Evolutionary conservation across 2,888 invertebrate species (phyloP), one percentile per base, ranked within the genome.

Genomic region (Euphydryas editha): DNA sequence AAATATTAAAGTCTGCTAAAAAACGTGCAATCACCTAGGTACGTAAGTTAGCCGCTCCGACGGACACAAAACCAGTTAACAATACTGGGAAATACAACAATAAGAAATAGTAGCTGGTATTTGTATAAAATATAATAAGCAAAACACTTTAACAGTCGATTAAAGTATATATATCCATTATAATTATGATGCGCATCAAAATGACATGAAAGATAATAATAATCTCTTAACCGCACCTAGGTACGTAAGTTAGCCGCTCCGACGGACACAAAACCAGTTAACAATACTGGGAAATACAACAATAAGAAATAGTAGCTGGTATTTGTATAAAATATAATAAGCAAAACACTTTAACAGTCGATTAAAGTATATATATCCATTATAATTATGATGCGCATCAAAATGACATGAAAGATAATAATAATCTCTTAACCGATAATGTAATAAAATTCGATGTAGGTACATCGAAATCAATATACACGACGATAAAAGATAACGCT

Each of bases 391-490:
- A 59, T 59, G 59, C 21, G 54, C 42, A 59, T 59, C 56, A 46
- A 47, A 59, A 59, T 54, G 37, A 59, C 17, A 65, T 55, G 17
- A 18, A 24, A 59, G 54, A 54, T 55, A 55, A 30, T n/a, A n/a
- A n/a, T 7, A 30, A 65, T 59, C 54, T 20, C 15, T n/a, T 46
- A 18, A 24, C 65, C 59, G 59, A 64, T 65, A 59, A 46, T 37
- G 21, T 64, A 11, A 54, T 15, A 51, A 39, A 51, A 59, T 44
- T 21, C 11, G 36, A 17, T 30, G 30, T 30, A 30, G 1, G 30
- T 30, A 30, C 21, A 20, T 54, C 57, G 42, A 66, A 51, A 67
- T 67, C 66, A 66, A 65, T 65, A 60, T 21, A 46, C 60, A 61
- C 39, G 30, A 8, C 17, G 47, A 57, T 57, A 62, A 59, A 6